Evolutionary conservation across 53 echinoderm and acorn worm species (phyloP), one percentile per base, ranked within the genome.

Genomic region (Pentamera pediparva): DNA sequence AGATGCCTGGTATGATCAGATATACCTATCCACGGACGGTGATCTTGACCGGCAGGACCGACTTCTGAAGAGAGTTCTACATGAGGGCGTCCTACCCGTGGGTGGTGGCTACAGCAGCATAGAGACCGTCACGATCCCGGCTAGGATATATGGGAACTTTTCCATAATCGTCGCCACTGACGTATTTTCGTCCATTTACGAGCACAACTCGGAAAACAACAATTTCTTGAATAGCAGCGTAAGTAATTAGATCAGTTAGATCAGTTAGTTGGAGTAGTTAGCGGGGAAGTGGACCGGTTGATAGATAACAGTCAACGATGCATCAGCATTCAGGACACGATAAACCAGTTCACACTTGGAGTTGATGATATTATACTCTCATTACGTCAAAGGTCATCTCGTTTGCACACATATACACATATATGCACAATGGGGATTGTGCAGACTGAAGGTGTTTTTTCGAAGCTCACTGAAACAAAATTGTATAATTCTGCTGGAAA

Each of bases 151-250:
- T 22, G 73, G 73, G 5, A 27, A 20, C 21, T 52, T 29, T 21
- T 49, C 31, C 32, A 3, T 72, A 6, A 72, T 72, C 38, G 73
- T 72, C 19, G 55, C n/a, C 11, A 72, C 73, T 3, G 73, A 72
- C 32, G 32, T 72, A 5, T 51, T 34, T 20, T 20, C 27, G 1
- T 32, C 19, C 35, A 12, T 72, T 18, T 72, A 72, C 37, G 73
- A 72, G 37, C 32, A 72, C 36, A 8, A 31, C 18, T 53, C 37
- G 32, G 73, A 72, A 72, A 35, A 54, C 53, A 72, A 72, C 73
- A 72, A 72, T 53, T 32, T 34, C 18, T 11, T 51, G 2, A 35
- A 34, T 7, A 53, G 52, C 1, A 54, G 30, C 31, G 73, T 72
- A 72, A 72, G 32, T 28, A 28, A 25, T 3, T 32, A 31, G 28